Base-by-base conservation (phyloP, 2,113 vertebrate species). In the Canis aureus region DNA sequence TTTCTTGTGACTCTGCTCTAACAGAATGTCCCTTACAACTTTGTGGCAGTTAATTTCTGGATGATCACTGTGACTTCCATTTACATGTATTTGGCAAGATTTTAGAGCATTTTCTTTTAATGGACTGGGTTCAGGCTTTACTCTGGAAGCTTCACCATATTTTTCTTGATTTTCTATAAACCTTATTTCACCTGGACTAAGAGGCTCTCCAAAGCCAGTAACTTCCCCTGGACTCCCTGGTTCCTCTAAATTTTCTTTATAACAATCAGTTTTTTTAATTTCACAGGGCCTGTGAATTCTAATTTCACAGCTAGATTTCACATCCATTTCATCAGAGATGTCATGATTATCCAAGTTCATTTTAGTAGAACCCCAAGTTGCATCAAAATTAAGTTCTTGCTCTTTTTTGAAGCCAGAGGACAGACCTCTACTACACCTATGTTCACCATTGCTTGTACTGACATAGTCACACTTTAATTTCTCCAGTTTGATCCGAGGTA, bases 21-120 rank as follows among this genome's bases (percentile, higher is more conserved):
- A 92, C 32, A 98, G 64, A 22, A 89, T 90, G 95, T 99, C 98
- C 95, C 98, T 98, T 90, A 97, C 83, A 98, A 98, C 95, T 96
- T 89, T 98, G 3, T 96, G 97, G 97, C 97, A 98, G 96, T 94
- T 98, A 91, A 94, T 80, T 25, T 98, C 98, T 92, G 98, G 93
- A 84, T 97, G 98, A 93, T 99, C 98, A 97, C 25, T 96, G 1
- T 96, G 98, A 97, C 97, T 98, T 94, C 98, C 98, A 59, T 99
- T 99, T 82, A 99, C 38, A 69, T 98, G 98, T 43, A 99, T 83
- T 0, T 99, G 98, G 94, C 98, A 99, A 85, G 98, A 95, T 96
- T 99, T 99, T 84, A 98, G 96, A 11, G 98, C 97, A 97, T 98
- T 99, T 94, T 98, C 98, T 97, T 98, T 99, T 80, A 99, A 98